Evolutionary conservation across 2,113 vertebrate species (phyloP).

Genomic region (Lagopus muta): DNA sequence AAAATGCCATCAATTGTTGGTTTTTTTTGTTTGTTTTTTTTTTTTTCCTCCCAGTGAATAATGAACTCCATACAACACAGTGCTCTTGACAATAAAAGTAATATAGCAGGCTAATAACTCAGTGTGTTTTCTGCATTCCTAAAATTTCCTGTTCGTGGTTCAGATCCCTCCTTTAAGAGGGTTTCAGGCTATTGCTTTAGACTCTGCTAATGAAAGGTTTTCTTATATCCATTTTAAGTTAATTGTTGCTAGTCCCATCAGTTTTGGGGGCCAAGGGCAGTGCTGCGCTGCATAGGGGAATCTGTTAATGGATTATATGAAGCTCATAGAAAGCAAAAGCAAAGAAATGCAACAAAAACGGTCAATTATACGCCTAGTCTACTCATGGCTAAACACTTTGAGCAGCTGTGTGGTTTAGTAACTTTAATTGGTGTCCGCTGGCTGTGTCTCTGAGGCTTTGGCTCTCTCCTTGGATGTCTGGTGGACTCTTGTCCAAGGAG

Average conservation of each 20-base stretch:
- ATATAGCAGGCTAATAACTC: constrained; percentile 19
- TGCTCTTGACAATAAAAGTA: background rate
- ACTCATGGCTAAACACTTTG: background rate
- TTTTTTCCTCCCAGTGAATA: background rate
- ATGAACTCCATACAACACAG: background rate
- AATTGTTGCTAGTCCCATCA: background rate
- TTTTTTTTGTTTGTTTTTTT: background rate
- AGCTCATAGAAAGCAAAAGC: background rate
- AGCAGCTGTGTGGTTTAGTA: background rate
- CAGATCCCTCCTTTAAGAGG: background rate
- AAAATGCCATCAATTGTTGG: constrained; percentile 3
- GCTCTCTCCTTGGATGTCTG: background rate
- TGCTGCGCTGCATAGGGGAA: rapidly evolving
- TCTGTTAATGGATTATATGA: background rate
- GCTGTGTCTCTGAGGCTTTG: background rate
- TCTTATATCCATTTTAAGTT: background rate
- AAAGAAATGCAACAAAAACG: background rate
- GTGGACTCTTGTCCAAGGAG: background rate
- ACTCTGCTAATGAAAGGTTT: constrained; percentile 3
- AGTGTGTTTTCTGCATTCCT: background rate
- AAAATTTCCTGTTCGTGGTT: background rate
- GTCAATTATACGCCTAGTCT: background rate
- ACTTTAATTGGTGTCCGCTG: rapidly evolving
- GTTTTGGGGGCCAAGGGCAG: background rate
- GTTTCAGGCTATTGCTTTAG: background rate